These are phyloP conservation scores for Creontiades dilutus DNA, from an alignment of 2,888 invertebrate genomes.

Conservation along the genomic window DNA sequence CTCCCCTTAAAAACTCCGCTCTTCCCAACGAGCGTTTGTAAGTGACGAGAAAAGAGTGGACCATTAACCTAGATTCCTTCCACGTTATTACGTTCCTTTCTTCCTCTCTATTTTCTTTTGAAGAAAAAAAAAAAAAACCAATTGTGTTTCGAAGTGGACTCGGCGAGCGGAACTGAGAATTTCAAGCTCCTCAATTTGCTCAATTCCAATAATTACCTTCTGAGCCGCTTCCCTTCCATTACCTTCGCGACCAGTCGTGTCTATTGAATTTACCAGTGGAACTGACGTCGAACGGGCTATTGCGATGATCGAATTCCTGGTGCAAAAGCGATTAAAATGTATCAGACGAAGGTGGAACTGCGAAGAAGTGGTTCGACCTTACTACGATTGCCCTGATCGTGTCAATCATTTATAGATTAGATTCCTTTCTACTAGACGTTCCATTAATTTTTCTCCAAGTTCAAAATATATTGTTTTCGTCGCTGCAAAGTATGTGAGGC, in stretches of 20 bases:
- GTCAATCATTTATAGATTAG: too few species aligned
- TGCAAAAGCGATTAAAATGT: too few species aligned
- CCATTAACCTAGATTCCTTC: conserved; percentile 41
- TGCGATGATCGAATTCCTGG: too few species aligned
- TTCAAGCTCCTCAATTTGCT: conserved; percentile 22
- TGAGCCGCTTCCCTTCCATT: not conserved
- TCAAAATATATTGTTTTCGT: too few species aligned
- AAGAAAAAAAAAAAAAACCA: not conserved
- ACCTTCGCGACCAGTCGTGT: not conserved
- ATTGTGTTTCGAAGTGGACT: conserved; percentile 5
- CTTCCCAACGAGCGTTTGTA: not conserved
- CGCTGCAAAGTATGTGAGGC: too few species aligned
- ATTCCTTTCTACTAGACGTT: too few species aligned
- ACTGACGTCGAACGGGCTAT: not conserved
- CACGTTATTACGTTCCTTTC: conserved; percentile 22
- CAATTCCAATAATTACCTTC: not conserved
- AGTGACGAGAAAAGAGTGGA: conserved; percentile 30
- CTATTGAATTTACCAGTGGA: not conserved
- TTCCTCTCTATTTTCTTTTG: not conserved
- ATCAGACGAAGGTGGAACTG: too few species aligned
- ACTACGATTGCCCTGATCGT: too few species aligned
- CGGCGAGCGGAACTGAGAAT: conserved; percentile 1
- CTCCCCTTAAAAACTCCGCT: conserved; percentile 20
- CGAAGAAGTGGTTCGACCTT: too few species aligned
- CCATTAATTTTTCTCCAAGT: too few species aligned